Base-by-base conservation (phyloP, 2,797 vertebrate genomes). In the Pteropus rufus region DNA sequence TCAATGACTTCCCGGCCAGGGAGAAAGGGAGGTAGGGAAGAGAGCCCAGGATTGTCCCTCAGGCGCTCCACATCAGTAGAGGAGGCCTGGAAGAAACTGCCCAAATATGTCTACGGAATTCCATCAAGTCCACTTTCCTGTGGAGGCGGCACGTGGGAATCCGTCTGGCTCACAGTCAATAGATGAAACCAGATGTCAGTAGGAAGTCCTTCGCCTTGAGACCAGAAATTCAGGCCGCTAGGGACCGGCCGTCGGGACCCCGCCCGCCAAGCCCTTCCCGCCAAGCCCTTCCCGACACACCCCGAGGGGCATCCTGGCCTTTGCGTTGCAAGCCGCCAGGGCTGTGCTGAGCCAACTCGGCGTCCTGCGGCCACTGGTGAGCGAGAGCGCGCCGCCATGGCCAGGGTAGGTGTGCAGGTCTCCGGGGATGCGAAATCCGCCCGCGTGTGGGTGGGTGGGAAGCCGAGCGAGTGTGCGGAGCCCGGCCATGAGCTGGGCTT, bases 251-350 rank as follows among this genome's bases (percentile, higher is more conserved):
- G 1, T 9, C 54, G 6, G 24, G 1, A 1, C 18, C 36, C 31
- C 2, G 2, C 0, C 1, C 54, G 49, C 26, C 3, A 34, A 60
- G 3, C 36, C 49, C n/a, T 79, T 23, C 16, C 8, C 54, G 49
- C 26, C 3, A 34, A 60, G 3, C 36, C 49, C n/a, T 79, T 23
- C 16, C 8, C 1, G 7, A 21, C 14, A 5, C 0, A 15, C 34
- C 39, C 44, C 2, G 5, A 73, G 46, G 44, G 62, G n/a, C n/a
- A 0, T 3, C 15, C 0, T 0, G 21, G 4, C 2, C 3, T 5
- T 1, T 4, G 5, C 2, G 0, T 19, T 3, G 0, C 34, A 2
- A 3, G 15, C 12, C 0, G 1, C 23, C 0, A 3, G 7, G 60
- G 52, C 2, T 0, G 60, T 23, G 0, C 44, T 89, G 44, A 26